Percentiles rank a stretch among this genome's conserved stretches.
These are phyloP conservation scores for Aquatica leii DNA, from an alignment of 2,888 invertebrate species.

Conservation along the genomic window DNA sequence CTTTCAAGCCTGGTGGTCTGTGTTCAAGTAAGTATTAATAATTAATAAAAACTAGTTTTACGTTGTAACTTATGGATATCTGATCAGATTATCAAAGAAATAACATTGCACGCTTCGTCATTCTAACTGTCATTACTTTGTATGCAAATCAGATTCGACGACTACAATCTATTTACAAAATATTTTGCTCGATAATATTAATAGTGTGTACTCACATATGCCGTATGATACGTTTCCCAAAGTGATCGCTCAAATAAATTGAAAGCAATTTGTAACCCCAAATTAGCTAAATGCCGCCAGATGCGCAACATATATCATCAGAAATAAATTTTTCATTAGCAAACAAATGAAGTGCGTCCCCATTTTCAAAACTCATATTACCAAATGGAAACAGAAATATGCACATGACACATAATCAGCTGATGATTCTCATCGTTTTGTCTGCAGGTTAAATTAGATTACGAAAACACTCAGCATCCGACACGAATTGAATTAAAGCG, in stretches of 20 bases:
- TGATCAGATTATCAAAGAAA: slow-evolving; percentile 25
- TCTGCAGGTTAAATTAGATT: slow-evolving; percentile 30
- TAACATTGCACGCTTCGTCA: slow-evolving; percentile 19
- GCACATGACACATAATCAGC: slow-evolving; percentile 34
- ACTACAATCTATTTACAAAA: neutral
- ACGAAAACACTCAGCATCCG: slow-evolving; percentile 29
- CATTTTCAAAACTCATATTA: slow-evolving; percentile 24
- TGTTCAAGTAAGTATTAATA: slow-evolving; percentile 33
- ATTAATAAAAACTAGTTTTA: slow-evolving; percentile 31
- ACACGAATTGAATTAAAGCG: too few species aligned
- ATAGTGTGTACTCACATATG: slow-evolving; percentile 13
- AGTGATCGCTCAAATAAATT: slow-evolving; percentile 27
- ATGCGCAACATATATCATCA: slow-evolving; percentile 34
- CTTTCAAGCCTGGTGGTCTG: slow-evolving; percentile 31
- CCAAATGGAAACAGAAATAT: slow-evolving; percentile 17
- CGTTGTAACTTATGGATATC: slow-evolving; percentile 30
- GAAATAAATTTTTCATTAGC: slow-evolving; percentile 38
- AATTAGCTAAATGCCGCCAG: slow-evolving; percentile 35
- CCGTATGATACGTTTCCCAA: slow-evolving; percentile 9
- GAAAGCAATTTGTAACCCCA: slow-evolving; percentile 38
- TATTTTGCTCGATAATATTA: neutral
- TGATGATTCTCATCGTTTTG: slow-evolving; percentile 35
- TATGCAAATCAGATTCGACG: slow-evolving; percentile 7
- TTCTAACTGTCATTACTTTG: slow-evolving; percentile 1
- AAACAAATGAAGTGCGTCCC: slow-evolving; percentile 30